Evolutionary conservation across 2,888 invertebrate species (phyloP).

Genomic region (Chironomus tentans): DNA sequence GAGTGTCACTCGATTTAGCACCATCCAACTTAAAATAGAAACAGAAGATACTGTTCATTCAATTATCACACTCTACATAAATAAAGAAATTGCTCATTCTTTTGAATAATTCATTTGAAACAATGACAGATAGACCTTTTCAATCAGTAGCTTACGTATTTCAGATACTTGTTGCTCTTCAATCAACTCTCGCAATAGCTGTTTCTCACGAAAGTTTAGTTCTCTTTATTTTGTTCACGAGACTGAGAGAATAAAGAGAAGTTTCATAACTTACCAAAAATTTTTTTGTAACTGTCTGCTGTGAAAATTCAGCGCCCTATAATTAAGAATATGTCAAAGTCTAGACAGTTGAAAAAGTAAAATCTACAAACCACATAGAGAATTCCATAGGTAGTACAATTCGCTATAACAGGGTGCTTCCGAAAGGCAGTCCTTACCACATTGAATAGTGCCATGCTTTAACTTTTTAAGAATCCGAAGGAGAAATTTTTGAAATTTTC

Average conservation of each 20-base stretch:
- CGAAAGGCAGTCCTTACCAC: conserved; percentile 37
- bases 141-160: background rate
- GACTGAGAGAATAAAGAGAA: too few relatives aligned
- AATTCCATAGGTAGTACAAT: conserved; percentile 53
- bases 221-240: background rate
- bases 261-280: conserved; percentile 47
- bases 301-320: conserved; percentile 68
- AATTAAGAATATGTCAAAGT: background rate
- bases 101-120: conserved; percentile 7
- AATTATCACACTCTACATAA: conserved; percentile 10
- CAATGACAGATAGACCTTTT: conserved; percentile 12
- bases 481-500: background rate
- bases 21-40: too few relatives aligned
- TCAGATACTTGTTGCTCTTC: too few relatives aligned
- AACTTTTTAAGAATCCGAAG: background rate
- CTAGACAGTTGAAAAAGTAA: background rate
- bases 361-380: conserved; percentile 46
- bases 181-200: background rate
- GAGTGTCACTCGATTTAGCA: too few relatives aligned
- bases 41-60: conserved; percentile 1
- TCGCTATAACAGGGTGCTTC: conserved; percentile 47
- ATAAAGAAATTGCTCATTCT: conserved; percentile 12
- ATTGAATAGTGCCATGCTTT: conserved; percentile 19
- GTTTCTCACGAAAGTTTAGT: background rate
- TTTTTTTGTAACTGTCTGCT: conserved; percentile 62